Conservation (phyloP, 2,888 invertebrate genomes). For the Archips xylosteana region DNA sequence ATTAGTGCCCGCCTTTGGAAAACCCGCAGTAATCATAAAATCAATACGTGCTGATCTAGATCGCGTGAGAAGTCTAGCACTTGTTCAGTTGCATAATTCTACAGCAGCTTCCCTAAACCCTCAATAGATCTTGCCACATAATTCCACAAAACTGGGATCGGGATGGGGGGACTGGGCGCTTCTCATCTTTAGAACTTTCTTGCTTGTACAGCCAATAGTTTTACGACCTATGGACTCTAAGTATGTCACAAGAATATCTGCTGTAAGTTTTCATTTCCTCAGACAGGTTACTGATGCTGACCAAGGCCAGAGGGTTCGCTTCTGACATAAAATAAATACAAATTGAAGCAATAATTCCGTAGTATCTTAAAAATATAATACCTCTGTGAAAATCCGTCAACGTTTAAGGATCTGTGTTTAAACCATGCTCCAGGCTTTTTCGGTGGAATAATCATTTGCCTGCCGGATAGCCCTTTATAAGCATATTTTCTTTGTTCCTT, state of each 20-base stretch:
- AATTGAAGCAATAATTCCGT: not conserved
- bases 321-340: not conserved
- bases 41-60: not conserved
- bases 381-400: conserved; percentile 18
- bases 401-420: conserved; percentile 27
- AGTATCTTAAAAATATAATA: conserved; percentile 8
- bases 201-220: not conserved
- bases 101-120: not conserved
- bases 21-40: not conserved
- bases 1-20: not conserved
- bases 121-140: not conserved
- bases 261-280: not conserved
- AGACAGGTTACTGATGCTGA: not conserved
- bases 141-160: too few relatives aligned
- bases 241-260: not conserved
- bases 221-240: not conserved
- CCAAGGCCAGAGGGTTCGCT: not conserved
- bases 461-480: conserved; percentile 27
- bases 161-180: too few relatives aligned
- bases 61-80: not conserved
- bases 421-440: conserved; percentile 26
- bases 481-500: conserved; percentile 39
- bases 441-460: conserved; percentile 26
- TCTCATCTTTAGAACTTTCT: too few relatives aligned
- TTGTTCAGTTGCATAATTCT: too few relatives aligned